These are phyloP conservation scores for Zaprionus africanus DNA, from an alignment of 1,140 invertebrate genomes.

Conservation along the genomic window DNA sequence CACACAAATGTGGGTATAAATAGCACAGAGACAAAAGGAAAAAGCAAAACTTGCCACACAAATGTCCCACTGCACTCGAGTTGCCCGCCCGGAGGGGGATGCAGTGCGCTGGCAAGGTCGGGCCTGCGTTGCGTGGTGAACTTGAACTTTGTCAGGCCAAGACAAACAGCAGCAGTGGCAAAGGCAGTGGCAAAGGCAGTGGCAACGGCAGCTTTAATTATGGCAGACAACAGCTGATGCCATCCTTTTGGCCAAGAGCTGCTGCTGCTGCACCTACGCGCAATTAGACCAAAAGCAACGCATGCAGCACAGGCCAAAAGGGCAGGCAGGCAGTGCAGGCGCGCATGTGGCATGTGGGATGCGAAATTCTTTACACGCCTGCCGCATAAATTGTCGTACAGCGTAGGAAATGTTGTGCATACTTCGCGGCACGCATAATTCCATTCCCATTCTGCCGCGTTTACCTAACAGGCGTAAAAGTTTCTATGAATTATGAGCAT, in stretches of 20 bases:
- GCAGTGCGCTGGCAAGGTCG: constrained; percentile 2
- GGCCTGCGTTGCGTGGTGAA: constrained; percentile 27
- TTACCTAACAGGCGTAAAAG: constrained; percentile 38
- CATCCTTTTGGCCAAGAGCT: constrained; percentile 30
- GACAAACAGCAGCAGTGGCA: constrained; percentile 38
- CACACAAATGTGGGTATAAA: constrained; percentile 15
- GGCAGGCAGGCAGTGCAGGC: not conserved
- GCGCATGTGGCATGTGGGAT: constrained; percentile 7
- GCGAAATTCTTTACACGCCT: constrained; percentile 49
- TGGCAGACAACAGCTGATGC: constrained; percentile 55
- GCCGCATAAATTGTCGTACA: constrained; percentile 52
- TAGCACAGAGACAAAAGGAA: constrained; percentile 1
- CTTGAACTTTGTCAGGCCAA: constrained; percentile 60
- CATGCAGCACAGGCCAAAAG: not conserved
- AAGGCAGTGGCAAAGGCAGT: constrained; percentile 15
- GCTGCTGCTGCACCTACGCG: constrained; percentile 26
- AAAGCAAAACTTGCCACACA: constrained; percentile 19
- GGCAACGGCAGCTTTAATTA: constrained; percentile 49
- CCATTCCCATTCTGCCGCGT: constrained; percentile 38
- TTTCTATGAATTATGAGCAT: constrained; percentile 47
- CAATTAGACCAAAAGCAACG: constrained; percentile 48
- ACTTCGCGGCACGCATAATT: constrained; percentile 55
- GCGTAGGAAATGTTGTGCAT: constrained; percentile 36
- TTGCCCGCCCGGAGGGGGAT: not conserved
- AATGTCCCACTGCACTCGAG: constrained; percentile 34